These are phyloP conservation scores for Speoplatyrhinus poulsoni DNA, from an alignment of 2,113 vertebrate species.

Conservation along the genomic window DNA sequence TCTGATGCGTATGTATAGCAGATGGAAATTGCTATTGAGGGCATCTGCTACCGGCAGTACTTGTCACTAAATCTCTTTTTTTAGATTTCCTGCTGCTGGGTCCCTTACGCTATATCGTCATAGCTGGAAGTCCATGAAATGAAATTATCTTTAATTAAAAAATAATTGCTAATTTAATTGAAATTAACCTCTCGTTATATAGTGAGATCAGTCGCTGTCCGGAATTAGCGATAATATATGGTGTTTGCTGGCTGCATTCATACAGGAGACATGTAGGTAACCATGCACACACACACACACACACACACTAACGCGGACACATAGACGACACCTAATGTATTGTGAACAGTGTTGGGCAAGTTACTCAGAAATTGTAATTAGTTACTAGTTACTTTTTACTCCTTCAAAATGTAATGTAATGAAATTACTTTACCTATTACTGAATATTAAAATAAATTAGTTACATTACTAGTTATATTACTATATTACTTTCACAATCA, in stretches of 20 bases:
- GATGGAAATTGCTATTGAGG: conserved; percentile 43
- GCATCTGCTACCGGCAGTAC: conserved; percentile 21
- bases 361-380: too few species aligned
- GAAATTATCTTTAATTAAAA: conserved; percentile 48
- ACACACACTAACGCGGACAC: not conserved
- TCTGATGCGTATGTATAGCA: conserved; percentile 61
- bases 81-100: conserved; percentile 8
- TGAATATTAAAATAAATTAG: too few species aligned
- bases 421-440: too few species aligned
- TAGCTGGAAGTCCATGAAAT: conserved; percentile 1
- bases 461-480: too few species aligned
- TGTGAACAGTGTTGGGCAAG: conserved; percentile 14
- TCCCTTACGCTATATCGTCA: not conserved
- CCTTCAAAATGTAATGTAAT: too few species aligned
- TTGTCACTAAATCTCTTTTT: conserved; percentile 7
- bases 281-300: conserved; percentile 6
- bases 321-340: not conserved
- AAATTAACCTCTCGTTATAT: conserved; percentile 40
- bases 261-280: conserved; percentile 44
- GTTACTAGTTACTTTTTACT: too few species aligned
- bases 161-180: conserved; percentile 32
- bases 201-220: conserved; percentile 55
- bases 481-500: too few species aligned
- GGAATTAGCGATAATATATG: conserved; percentile 65
- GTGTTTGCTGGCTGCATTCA: conserved; percentile 56